Conservation (phyloP, 1,140 invertebrate genomes). For the Yoshiicerus persimilis region DNA sequence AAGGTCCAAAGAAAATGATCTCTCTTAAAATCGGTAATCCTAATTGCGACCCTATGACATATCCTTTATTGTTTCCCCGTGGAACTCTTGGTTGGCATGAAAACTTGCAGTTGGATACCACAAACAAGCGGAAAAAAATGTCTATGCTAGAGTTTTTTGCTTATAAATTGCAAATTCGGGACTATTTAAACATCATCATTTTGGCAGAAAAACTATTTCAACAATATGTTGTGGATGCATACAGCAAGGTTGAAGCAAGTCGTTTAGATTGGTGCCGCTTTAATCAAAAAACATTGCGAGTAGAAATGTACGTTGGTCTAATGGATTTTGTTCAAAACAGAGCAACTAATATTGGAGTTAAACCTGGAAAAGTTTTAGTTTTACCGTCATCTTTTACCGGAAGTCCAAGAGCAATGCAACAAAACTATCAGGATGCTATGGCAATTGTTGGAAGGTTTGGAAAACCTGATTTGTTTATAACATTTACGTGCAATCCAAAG, state of each 20-base stretch:
- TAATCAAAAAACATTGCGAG: slow-evolving; percentile 16
- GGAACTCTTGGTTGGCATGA: slow-evolving; percentile 53
- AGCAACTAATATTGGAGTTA: slow-evolving; percentile 50
- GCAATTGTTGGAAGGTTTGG: slow-evolving; percentile 49
- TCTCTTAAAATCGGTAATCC: too few species aligned
- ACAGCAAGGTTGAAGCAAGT: neutral
- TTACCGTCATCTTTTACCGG: slow-evolving; percentile 47
- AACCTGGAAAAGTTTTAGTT: slow-evolving; percentile 16
- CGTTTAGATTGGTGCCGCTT: slow-evolving; percentile 43
- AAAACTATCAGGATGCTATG: slow-evolving; percentile 53
- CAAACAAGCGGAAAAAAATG: neutral
- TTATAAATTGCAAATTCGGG: neutral
- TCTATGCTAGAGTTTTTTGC: neutral
- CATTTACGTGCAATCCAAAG: too few species aligned
- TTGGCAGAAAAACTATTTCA: neutral
- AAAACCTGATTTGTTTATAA: slow-evolving; percentile 55
- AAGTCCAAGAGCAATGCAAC: slow-evolving; percentile 51
- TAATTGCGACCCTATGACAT: slow-evolving; percentile 55
- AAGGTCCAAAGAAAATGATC: too few species aligned
- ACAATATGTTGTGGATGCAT: neutral
- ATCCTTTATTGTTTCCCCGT: slow-evolving; percentile 56
- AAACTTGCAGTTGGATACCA: too few species aligned
- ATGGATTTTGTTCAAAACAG: slow-evolving; percentile 24
- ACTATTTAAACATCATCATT: neutral
- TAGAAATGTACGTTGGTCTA: slow-evolving; percentile 15